Evolutionary conservation across 2,113 vertebrate genomes (phyloP).

Genomic region (Rousettus leschenaultii): DNA sequence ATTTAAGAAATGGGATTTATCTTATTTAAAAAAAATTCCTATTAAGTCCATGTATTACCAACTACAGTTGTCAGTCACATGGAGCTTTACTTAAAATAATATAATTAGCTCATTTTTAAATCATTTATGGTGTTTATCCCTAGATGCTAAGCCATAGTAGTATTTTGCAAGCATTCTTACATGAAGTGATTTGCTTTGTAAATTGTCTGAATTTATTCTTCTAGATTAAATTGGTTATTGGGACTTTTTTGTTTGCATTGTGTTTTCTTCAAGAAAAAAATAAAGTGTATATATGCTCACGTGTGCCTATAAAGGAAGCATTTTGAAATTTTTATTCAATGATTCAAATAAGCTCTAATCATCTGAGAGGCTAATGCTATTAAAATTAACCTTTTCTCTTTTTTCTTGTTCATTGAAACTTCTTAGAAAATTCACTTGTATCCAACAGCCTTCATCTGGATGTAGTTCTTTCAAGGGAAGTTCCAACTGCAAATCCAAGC

Average conservation of each 20-base stretch:
- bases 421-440: conserved; percentile 29
- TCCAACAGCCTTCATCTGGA: neutral
- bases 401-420: conserved; percentile 45
- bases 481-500: neutral
- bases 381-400: neutral
- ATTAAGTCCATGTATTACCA: neutral
- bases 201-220: neutral
- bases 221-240: neutral
- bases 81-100: neutral
- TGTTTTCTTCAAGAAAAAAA: neutral
- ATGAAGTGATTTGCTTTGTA: neutral
- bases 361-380: neutral
- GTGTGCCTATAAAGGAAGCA: neutral
- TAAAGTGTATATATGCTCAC: too few species aligned
- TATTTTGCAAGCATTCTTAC: neutral
- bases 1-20: neutral
- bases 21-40: neutral
- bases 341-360: neutral
- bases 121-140: neutral
- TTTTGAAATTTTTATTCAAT: neutral
- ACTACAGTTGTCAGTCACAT: neutral
- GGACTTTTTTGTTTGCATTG: neutral
- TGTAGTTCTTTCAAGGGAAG: neutral
- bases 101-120: neutral
- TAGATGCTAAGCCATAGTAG: neutral